A percentile compares a stretch with the other conserved stretches of the same genome.
These are phyloP conservation scores for Pantelozetes paolii DNA, from an alignment of 2,888 invertebrate species.

Conservation along the genomic window DNA sequence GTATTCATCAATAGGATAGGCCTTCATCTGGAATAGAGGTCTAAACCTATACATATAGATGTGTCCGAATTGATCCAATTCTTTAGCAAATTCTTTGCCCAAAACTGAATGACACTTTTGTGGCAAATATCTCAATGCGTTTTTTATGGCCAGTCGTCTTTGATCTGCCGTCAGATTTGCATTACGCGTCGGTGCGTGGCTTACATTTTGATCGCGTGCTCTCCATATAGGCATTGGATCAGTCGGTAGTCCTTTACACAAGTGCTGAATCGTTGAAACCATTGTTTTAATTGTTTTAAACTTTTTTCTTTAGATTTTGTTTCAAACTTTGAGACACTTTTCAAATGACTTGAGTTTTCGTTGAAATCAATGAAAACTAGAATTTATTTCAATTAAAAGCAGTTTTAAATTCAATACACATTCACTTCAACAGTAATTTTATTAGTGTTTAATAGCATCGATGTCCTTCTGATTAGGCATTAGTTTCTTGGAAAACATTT, in stretches of 20 bases:
- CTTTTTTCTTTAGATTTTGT: not conserved
- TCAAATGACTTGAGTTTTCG: too few relatives aligned
- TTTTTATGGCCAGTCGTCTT: constrained; percentile 57
- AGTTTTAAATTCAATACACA: not conserved
- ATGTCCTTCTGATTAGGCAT: not conserved
- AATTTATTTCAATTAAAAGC: not conserved
- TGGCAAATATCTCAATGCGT: constrained; percentile 62
- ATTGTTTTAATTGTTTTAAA: constrained; percentile 5
- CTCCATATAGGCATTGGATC: constrained; percentile 50
- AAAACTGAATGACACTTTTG: constrained; percentile 54
- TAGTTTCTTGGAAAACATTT: not conserved
- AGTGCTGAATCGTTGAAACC: not conserved
- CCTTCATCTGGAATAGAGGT: constrained; percentile 55
- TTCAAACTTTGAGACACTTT: not conserved
- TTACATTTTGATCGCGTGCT: constrained; percentile 48
- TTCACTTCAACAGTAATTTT: not conserved
- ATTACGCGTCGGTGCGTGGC: constrained; percentile 51
- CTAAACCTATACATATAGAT: constrained; percentile 62
- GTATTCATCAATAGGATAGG: constrained; percentile 57
- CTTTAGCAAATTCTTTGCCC: constrained; percentile 58
- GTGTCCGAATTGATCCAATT: constrained; percentile 59
- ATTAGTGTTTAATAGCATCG: not conserved
- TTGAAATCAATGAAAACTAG: not conserved
- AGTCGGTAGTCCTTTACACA: constrained; percentile 47
- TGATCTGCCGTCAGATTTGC: constrained; percentile 40